Evolutionary conservation across 2,888 invertebrate genomes (phyloP).

Genomic region (Chloromyia formosa): DNA sequence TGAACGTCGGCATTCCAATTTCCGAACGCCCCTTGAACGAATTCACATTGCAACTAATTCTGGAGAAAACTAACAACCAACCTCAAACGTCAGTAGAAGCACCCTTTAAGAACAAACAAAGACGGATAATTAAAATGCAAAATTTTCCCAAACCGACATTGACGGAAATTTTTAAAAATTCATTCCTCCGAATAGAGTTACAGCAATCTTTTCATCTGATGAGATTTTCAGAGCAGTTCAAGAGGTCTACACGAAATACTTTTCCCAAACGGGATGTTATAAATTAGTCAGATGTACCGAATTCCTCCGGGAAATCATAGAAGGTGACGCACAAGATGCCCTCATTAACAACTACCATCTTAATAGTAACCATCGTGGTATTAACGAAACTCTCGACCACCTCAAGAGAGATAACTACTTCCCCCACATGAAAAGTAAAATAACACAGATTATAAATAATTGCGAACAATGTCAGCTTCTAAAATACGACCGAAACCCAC

Average conservation of each 20-base stretch:
- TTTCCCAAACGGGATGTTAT: conserved; percentile 19
- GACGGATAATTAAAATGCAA: neutral
- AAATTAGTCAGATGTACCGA: conserved; percentile 19
- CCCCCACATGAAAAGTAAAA: conserved; percentile 40
- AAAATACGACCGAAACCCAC: conserved; percentile 47
- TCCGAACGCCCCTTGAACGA: neutral
- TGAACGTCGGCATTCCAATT: no score
- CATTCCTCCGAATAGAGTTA: neutral
- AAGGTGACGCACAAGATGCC: conserved; percentile 43
- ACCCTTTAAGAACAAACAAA: conserved; percentile 6
- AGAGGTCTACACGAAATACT: conserved; percentile 32
- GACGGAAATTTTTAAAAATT: neutral
- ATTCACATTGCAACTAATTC: no score
- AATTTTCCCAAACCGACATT: neutral
- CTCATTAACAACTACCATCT: conserved; percentile 43
- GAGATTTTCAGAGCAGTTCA: conserved; percentile 50
- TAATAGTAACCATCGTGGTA: conserved; percentile 43
- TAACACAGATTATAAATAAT: conserved; percentile 45
- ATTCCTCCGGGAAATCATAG: conserved; percentile 27
- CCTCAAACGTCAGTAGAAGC: neutral
- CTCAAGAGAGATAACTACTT: conserved; percentile 43
- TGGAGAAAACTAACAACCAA: neutral
- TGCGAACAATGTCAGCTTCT: conserved; percentile 38
- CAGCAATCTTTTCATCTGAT: conserved; percentile 38
- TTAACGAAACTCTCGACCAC: conserved; percentile 42